These are phyloP conservation scores for Limnodromus scolopaceus DNA, from an alignment of 2,797 vertebrate genomes.

Conservation along the genomic window DNA sequence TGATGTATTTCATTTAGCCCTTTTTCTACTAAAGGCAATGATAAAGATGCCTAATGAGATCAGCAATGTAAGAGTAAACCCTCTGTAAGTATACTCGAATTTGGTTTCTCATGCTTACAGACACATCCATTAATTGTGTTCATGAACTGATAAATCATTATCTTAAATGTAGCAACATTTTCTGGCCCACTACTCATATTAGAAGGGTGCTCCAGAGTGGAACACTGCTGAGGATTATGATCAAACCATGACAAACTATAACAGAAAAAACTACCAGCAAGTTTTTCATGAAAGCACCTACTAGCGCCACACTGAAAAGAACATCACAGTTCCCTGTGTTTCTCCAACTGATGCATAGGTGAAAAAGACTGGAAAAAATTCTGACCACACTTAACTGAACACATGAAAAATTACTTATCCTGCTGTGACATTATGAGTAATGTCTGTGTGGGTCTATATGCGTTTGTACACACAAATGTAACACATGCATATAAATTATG, in stretches of 20 bases:
- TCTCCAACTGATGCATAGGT: background rate
- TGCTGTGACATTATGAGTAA: background rate
- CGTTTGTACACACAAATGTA: background rate
- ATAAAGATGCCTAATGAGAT: background rate
- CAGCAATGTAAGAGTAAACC: background rate
- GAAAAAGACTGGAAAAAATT: background rate
- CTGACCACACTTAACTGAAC: background rate
- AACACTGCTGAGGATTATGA: background rate
- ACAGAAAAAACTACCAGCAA: background rate
- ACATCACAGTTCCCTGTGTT: background rate
- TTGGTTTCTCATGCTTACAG: background rate
- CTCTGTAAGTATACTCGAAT: background rate
- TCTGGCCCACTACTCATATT: background rate
- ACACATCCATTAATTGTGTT: background rate
- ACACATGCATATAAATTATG: background rate
- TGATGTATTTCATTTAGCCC: background rate
- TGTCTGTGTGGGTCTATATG: background rate
- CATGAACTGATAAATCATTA: slow-evolving; percentile 4
- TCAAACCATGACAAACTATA: background rate
- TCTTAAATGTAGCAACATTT: background rate
- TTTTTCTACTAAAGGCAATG: background rate
- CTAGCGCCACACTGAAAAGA: background rate
- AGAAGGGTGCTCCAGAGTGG: background rate
- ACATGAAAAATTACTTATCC: background rate
- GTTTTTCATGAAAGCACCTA: background rate